Percentiles rank a stretch among this genome's conserved stretches.
Conservation (phyloP, 2,888 invertebrate species). For the Habroteleia sp. region DNA sequence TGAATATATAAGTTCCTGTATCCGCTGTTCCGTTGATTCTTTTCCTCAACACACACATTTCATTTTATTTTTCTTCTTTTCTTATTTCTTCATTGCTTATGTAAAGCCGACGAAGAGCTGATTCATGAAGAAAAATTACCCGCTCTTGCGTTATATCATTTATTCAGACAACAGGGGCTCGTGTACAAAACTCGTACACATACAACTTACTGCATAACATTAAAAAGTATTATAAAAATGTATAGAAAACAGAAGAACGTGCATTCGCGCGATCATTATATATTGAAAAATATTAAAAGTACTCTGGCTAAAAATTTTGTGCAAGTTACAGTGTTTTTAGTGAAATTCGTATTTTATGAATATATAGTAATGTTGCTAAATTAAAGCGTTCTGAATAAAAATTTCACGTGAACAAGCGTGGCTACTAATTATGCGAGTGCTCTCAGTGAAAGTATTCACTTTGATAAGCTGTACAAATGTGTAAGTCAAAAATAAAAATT, state of each 20-base stretch:
- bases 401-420: slow-evolving; percentile 15
- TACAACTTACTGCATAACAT: slow-evolving; percentile 11
- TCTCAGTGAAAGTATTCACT: slow-evolving; percentile 2
- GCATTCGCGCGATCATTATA: slow-evolving; percentile 25
- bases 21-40: slow-evolving; percentile 13
- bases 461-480: slow-evolving; percentile 26
- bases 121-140: slow-evolving; percentile 50
- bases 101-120: slow-evolving; percentile 50
- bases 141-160: slow-evolving; percentile 33
- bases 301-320: not conserved
- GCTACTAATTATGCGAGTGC: slow-evolving; percentile 40
- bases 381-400: slow-evolving; percentile 42
- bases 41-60: too few species aligned
- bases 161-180: slow-evolving; percentile 26
- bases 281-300: slow-evolving; percentile 47
- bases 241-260: slow-evolving; percentile 18
- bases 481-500: slow-evolving; percentile 35
- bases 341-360: slow-evolving; percentile 34
- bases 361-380: slow-evolving; percentile 33
- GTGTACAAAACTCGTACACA: slow-evolving; percentile 24
- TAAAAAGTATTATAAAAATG: slow-evolving; percentile 37
- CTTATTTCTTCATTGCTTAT: slow-evolving; percentile 48
- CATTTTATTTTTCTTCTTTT: slow-evolving; percentile 1
- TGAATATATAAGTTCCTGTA: slow-evolving; percentile 17
- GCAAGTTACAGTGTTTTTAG: slow-evolving; percentile 9